Conservation (phyloP, 2,888 invertebrate genomes). For the Metopia argyrocephala region DNA sequence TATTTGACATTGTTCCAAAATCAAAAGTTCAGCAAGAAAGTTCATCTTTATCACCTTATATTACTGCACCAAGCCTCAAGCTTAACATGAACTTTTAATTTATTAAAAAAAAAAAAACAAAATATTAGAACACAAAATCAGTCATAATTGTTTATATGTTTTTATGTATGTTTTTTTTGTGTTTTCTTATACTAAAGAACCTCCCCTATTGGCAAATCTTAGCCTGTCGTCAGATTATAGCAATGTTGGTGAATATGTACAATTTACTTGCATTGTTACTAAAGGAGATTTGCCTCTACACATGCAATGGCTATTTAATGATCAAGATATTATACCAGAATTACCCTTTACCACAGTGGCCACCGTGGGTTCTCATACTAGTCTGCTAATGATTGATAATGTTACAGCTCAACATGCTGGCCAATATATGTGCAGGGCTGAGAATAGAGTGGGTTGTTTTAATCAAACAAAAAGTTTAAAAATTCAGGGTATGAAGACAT, state of each 20-base stretch:
- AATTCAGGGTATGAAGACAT: constrained; percentile 80
- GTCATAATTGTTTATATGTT: too few relatives aligned
- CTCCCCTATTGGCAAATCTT: constrained; percentile 73
- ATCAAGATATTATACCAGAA: constrained; percentile 66
- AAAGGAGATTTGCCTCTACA: constrained; percentile 85
- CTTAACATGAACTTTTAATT: too few relatives aligned
- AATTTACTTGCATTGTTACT: constrained; percentile 90
- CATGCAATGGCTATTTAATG: constrained; percentile 81
- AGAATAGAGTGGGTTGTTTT: constrained; percentile 81
- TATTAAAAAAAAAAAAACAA: too few relatives aligned
- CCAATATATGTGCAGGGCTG: constrained; percentile 81
- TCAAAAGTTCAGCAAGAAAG: too few relatives aligned
- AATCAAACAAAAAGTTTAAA: constrained; percentile 80
- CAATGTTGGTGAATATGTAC: constrained; percentile 84
- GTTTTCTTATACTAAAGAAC: too few relatives aligned
- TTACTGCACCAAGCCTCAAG: too few relatives aligned
- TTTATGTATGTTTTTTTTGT: too few relatives aligned
- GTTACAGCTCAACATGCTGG: constrained; percentile 83
- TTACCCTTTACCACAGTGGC: constrained; percentile 72
- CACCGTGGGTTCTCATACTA: constrained; percentile 77
- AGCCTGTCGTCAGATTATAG: constrained; percentile 75
- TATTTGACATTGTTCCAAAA: too few relatives aligned
- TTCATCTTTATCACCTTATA: too few relatives aligned
- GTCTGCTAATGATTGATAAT: constrained; percentile 82
- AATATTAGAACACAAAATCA: too few relatives aligned